Conservation (phyloP, 2,797 vertebrate species). For the Natrix natrix region DNA sequence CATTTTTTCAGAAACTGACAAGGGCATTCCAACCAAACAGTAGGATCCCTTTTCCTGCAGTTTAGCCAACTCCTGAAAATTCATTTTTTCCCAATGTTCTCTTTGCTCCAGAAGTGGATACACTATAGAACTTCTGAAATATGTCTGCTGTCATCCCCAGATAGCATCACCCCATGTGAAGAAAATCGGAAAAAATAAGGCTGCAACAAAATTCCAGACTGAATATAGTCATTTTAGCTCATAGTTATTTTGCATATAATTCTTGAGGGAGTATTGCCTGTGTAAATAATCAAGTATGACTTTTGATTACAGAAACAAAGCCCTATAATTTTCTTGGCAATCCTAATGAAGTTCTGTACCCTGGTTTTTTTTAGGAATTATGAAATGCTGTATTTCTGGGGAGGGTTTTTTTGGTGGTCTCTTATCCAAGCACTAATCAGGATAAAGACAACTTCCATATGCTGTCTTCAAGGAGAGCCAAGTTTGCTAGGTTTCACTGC, state of each 20-base stretch:
- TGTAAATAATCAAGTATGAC: neutral
- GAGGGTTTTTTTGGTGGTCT: neutral
- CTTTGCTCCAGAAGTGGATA: neutral
- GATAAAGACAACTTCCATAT: neutral
- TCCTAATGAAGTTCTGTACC: neutral
- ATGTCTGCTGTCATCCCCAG: neutral
- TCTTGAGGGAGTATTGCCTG: neutral
- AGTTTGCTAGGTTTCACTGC: neutral
- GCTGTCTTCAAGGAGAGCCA: neutral
- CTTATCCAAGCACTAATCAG: neutral
- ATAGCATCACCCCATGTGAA: neutral
- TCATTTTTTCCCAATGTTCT: neutral
- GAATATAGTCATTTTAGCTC: neutral
- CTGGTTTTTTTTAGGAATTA: neutral
- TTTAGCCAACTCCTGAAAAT: neutral
- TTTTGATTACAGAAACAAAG: neutral
- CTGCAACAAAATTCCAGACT: neutral
- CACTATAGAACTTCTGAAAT: neutral
- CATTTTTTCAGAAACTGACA: neutral
- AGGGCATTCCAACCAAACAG: neutral
- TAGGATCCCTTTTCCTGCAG: neutral
- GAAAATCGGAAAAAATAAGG: neutral
- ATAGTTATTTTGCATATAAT: neutral
- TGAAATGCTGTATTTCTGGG: neutral
- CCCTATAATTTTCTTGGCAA: neutral